Base-by-base conservation (phyloP, 2,797 vertebrate genomes). In the Okamejei kenojei region DNA sequence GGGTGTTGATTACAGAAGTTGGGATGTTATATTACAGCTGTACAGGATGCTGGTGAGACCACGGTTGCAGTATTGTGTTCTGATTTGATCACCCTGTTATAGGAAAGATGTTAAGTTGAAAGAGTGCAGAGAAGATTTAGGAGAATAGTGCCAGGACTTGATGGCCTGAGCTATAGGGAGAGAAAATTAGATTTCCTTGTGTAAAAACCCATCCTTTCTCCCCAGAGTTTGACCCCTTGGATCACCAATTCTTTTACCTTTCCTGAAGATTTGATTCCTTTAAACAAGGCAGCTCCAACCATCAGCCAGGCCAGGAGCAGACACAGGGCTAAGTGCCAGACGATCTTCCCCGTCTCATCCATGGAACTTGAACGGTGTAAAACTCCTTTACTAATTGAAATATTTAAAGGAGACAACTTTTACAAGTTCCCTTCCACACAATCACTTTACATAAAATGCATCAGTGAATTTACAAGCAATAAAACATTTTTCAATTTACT, bases 221-320 rank as follows among this genome's bases (percentile, higher is more conserved):
- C 19, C 35, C 7, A 32, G 2, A 35, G 5, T 88, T 63, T 32
- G 29, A 61, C n/a, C 13, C 29, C 26, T 21, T 9, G 61, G 23
- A 58, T 84, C 4, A n/a, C 23, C 26, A 86, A 65, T 65, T 1
- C 1, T 88, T 78, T 88, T 88, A 88, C 61, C 84, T 88, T 88
- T 19, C 84, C 84, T 88, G 84, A 88, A 65, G 84, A 88, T 65
- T 88, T 65, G 61, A 88, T 88, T 65, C 84, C 84, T 65, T 88
- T 88, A 0, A 29, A 88, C 32, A 88, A 58, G 1, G n/a, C 61
- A 65, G 84, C 61, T n/a, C 84, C 84, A 63, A 88, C 8, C 1
- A 88, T 88, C 58, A 88, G 15, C 29, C 84, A 32, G 29, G 1
- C n/a, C n/a, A 88, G 84, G 32, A 88, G 61, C 84, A 88, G 84